Base-by-base conservation (phyloP, 2,113 vertebrate species). In the Oophaga pumilio region DNA sequence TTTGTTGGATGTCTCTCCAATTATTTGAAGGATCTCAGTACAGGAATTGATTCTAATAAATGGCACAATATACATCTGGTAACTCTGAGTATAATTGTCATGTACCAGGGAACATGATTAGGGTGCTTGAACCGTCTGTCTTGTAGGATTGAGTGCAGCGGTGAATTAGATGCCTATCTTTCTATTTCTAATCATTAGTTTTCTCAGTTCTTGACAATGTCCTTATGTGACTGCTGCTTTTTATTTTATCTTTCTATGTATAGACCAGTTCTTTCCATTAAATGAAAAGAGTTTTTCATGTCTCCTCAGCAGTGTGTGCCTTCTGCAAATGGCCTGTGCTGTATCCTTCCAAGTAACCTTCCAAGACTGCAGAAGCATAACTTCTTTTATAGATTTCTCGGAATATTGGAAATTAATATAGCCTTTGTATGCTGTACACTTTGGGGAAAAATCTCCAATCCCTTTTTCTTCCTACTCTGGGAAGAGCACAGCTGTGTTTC, bases 171-270 rank as follows among this genome's bases (percentile, higher is more conserved):
- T 77, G 73, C 26, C 13, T 64, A 50, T 12, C 73, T 77, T 85
- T 76, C 73, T 85, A 43, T 85, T 71, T 56, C 15, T 85, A 85
- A 85, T 85, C 77, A 73, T 59, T 18, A 24, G 52, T 84, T 84
- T 68, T 73, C 69, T 71, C 50, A 0, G 13, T 84, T 84, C 82
- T 33, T 62, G 56, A 62, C 14, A 14, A 22, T 85, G 71, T 85
- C 84, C 84, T 85, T 76, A 64, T 26, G 57, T 85, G 84, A 85
- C 84, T 86, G 73, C 43, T 28, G 22, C 0, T 49, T 77, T 85
- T 76, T 86, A 66, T 86, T 86, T 78, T 86, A 66, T 59, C 52
- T 78, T 77, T 86, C 73, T 85, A 85, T 78, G 59, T 77, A 86
- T 60, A 86, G 57, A 77, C 15, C 17, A 24, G 84, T 64, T 66